A percentile compares a stretch with the other conserved stretches of the same genome.
phyloP scores from a whole-genome alignment of 2,888 invertebrate species.

The Rhodophaea formosa region DNA sequence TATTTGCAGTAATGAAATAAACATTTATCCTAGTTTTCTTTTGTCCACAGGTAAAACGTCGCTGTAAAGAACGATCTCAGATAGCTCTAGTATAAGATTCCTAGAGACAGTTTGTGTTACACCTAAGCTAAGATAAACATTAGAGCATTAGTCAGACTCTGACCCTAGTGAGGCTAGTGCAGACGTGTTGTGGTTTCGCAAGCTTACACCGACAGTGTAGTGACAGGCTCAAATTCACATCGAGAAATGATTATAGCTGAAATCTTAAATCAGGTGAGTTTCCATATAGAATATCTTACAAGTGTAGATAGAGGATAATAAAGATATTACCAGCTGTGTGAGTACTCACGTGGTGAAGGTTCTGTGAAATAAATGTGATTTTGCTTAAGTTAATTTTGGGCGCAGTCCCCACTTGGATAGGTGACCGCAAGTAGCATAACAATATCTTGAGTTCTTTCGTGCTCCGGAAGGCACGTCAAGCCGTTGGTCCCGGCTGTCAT shows the following conservation, averaged over 20 bases:
- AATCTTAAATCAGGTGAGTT: slow-evolving; percentile 17
- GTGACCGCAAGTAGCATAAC: too few species aligned
- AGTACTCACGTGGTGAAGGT: too few species aligned
- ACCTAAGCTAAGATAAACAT: slow-evolving; percentile 43
- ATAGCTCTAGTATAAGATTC: slow-evolving; percentile 58
- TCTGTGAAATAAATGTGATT: too few species aligned
- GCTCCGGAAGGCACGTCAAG: too few species aligned
- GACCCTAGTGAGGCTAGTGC: slow-evolving; percentile 29
- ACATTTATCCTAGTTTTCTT: slow-evolving; percentile 7
- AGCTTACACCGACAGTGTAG: slow-evolving; percentile 21
- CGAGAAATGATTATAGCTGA: neutral
- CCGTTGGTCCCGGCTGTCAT: too few species aligned
- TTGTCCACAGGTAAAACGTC: slow-evolving; percentile 52
- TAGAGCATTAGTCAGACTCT: slow-evolving; percentile 44
- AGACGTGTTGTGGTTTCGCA: slow-evolving; percentile 3
- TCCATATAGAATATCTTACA: too few species aligned
- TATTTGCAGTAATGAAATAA: neutral
- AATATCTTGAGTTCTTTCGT: too few species aligned
- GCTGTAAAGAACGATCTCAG: slow-evolving; percentile 54
- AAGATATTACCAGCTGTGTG: too few species aligned
- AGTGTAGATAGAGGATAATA: too few species aligned
- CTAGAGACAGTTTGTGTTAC: slow-evolving; percentile 57
- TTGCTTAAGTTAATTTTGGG: too few species aligned
- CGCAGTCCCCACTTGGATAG: too few species aligned
- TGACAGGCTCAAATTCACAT: neutral